Base-by-base conservation (phyloP, 2,888 invertebrate genomes). In the Agonum fuliginosum region DNA sequence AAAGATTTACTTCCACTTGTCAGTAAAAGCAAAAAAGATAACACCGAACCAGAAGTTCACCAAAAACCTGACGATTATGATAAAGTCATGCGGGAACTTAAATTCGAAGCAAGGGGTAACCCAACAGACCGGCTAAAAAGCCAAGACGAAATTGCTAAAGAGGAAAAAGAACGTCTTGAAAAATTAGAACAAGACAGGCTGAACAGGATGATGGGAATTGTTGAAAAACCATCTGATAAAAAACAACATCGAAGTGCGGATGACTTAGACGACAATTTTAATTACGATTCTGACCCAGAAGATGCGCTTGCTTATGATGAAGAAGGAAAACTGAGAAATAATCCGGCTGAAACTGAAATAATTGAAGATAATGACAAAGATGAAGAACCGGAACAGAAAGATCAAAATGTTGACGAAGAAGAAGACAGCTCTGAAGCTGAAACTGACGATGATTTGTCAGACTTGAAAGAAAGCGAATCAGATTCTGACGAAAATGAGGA, bases 221-320 rank as follows among this genome's bases (percentile, higher is more conserved):
- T 87, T 78, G 88, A 87, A 78, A 83, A 81, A 4, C 81, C 82
- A 5, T 80, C 80, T 27, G 83, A 84, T 77, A 83, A 84, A 3
- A 83, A 84, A 1, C 91, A 91, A 81, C 95, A 96, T 84, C 88
- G 91, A 86, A 93, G 90, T 78, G 97, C 96, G 0, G 97, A 97
- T 88, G 96, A 95, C 85, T 89, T 97, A 76, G 96, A 96, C 81
- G 96, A 96, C 86, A 93, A 93, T 84, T 93, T 94, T 83, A 90
- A 90, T 41, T 85, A 91, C 79, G 91, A 92, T 70, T 87, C 89
- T 14, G 91, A 90, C 77, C 81, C 84, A 1, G 85, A 86, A 71
- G 84, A 84, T 73, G 84, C 82, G 75, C 81, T 87, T 34, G 83
- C 85, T 41, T 86, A 86, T 79, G 84, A 86, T 80, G 81, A 84